Conservation (phyloP, 2,888 invertebrate species). For the Tenthredo livida region DNA sequence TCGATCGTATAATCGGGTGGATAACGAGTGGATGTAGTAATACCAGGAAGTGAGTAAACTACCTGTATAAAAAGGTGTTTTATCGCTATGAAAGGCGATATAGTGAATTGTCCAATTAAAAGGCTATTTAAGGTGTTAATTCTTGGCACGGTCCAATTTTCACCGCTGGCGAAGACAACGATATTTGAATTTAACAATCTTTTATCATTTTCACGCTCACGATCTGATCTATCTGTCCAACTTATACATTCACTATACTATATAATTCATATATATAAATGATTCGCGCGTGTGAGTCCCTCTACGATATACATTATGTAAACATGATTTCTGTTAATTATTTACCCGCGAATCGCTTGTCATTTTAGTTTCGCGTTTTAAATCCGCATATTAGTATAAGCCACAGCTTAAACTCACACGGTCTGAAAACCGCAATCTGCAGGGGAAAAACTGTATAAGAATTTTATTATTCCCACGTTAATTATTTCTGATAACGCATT, state of each 20-base stretch:
- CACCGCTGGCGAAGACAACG: not conserved
- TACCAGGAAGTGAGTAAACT: constrained; percentile 25
- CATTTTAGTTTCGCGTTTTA: constrained; percentile 11
- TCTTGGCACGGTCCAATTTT: constrained; percentile 45
- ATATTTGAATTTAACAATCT: constrained; percentile 42
- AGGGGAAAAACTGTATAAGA: not conserved
- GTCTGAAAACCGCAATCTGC: constrained; percentile 27
- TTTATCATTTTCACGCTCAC: constrained; percentile 32
- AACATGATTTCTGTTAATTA: not conserved
- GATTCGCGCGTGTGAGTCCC: not conserved
- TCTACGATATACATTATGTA: not conserved
- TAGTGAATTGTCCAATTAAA: constrained; percentile 39
- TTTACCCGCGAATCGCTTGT: constrained; percentile 29
- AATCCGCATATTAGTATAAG: too few species aligned
- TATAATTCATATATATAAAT: not conserved
- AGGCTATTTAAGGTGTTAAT: constrained; percentile 44
- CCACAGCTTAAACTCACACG: too few species aligned
- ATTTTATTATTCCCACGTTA: constrained; percentile 6
- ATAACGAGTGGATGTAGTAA: constrained; percentile 6
- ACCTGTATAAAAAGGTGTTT: constrained; percentile 20
- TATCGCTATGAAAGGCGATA: not conserved
- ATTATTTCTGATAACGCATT: not conserved
- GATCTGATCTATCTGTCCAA: not conserved
- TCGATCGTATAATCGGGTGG: not conserved
- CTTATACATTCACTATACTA: not conserved